Base-by-base conservation (phyloP, 2,797 vertebrate genomes). In the Thunnus albacares region DNA sequence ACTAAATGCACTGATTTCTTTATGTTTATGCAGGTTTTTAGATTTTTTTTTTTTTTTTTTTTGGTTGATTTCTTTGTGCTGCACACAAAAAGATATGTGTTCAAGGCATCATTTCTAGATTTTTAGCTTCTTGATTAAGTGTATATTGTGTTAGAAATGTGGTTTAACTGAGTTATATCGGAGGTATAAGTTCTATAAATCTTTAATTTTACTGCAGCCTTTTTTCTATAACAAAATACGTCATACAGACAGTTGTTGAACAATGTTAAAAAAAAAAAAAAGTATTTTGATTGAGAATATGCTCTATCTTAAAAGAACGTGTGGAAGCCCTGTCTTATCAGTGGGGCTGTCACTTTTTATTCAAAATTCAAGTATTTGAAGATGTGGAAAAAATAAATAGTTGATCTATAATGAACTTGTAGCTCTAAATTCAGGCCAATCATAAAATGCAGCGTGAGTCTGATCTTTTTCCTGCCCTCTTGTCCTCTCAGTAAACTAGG, bases 1-100 rank as follows among this genome's bases (percentile, higher is more conserved):
- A 60, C 4, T 33, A 69, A 86, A 87, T 86, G 83, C 86, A 87
- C 85, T 84, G 83, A 86, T 71, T 81, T 77, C 57, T 72, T 79
- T 83, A 70, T 47, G 68, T 77, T 84, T 67, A 71, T 10, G 43
- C 60, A 61, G 61, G 55, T 82, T 83, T 79, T 71, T 65, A 3
- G 1, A 2, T 53, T 58, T 18, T 52, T 33, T 35, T 20, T 55
- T 20, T 55, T 65, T 60, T 30, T 30, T 30, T 30, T 30, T 24
- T 10, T 22, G 6, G 18, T 51, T 51, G 18, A 26, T 72, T 64
- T 71, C 56, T 59, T 41, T 78, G 38, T 86, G 73, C 68, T 73
- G 74, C 71, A 76, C 78, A 84, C 33, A 30, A 75, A 74, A 74
- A 71, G 35, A 65, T 41, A 17, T 38, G 49, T 63, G 57, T 70